phyloP scores from a whole-genome alignment of 2,113 vertebrate species.

The Marmota flaviventris region DNA sequence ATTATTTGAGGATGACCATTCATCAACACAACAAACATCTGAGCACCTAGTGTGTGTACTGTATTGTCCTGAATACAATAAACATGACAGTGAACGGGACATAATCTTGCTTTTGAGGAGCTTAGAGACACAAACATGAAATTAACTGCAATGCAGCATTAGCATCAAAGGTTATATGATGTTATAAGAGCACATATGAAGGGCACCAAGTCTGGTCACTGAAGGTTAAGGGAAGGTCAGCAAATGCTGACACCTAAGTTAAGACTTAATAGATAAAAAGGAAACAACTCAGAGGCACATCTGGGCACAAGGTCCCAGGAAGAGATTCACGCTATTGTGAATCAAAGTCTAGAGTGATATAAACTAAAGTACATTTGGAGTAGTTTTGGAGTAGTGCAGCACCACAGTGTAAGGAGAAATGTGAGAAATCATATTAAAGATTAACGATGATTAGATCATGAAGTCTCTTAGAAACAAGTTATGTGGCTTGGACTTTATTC shows the following conservation, averaged over 20 bases:
- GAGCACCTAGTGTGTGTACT: not conserved
- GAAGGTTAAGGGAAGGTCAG: not conserved
- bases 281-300: not conserved
- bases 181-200: not conserved
- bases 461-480: slow-evolving; percentile 13
- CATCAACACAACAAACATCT: not conserved
- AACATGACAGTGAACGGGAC: not conserved
- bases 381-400: not conserved
- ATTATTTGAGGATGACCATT: not conserved
- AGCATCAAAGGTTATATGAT: not conserved
- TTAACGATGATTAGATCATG: not conserved
- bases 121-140: not conserved
- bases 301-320: not conserved
- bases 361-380: not conserved
- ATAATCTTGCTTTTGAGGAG: not conserved
- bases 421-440: not conserved
- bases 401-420: not conserved
- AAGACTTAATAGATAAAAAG: not conserved
- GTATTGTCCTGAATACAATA: not conserved
- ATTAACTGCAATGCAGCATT: not conserved
- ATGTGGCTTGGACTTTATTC: not conserved
- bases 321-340: not conserved
- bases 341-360: not conserved
- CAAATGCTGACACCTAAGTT: not conserved
- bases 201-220: not conserved